Conservation (phyloP, 2,797 vertebrate genomes). For the Coilia nasus region DNA sequence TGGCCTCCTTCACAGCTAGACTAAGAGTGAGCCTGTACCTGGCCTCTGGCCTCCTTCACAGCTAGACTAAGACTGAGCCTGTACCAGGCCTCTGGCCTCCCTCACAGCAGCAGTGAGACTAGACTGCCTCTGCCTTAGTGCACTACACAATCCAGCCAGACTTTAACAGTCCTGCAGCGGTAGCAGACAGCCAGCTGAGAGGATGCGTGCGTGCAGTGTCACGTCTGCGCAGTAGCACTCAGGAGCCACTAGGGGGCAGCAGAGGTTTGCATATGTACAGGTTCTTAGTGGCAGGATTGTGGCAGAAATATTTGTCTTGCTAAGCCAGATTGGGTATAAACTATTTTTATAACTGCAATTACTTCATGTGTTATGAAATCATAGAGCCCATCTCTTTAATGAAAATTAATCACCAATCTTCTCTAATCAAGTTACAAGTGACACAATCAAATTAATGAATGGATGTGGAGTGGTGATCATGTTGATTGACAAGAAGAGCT, state of each 20-base stretch:
- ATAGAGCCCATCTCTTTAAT: background rate
- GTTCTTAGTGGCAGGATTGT: background rate
- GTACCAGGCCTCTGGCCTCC: no score
- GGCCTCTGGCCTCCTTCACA: no score
- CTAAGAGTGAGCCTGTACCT: no score
- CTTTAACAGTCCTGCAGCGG: background rate
- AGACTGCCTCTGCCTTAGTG: no score
- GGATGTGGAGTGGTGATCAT: background rate
- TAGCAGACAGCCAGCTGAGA: background rate
- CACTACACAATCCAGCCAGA: no score
- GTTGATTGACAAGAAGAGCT: background rate
- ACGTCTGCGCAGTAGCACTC: background rate
- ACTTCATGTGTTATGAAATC: background rate
- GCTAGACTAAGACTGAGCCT: no score
- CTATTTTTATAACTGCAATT: background rate
- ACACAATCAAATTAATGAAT: background rate
- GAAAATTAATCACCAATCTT: background rate
- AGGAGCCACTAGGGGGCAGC: constrained; percentile 50
- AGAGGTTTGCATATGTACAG: constrained; percentile 1
- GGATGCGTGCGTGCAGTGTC: background rate
- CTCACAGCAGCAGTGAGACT: no score
- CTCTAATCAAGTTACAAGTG: background rate
- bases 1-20: no score
- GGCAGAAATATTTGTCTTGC: background rate
- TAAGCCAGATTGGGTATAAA: background rate